Evolutionary conservation across 2,888 invertebrate species (phyloP).

Genomic region (Nephrotoma flavescens): DNA sequence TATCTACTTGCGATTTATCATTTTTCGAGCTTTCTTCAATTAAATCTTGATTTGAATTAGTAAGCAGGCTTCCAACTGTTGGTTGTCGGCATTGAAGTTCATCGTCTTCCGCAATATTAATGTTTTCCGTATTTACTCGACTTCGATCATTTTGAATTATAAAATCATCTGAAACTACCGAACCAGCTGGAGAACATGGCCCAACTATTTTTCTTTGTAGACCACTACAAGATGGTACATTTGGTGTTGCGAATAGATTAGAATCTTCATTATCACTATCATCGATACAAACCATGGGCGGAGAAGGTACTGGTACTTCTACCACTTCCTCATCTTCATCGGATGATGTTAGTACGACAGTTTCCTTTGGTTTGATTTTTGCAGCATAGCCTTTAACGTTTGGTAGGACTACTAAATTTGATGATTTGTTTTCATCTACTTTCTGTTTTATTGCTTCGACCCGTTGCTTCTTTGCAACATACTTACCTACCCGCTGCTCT

Average conservation of each 20-base stretch:
- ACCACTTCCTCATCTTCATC: constrained; percentile 24
- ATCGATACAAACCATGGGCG: constrained; percentile 20
- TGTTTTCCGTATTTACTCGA: constrained; percentile 14
- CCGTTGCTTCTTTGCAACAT: background rate
- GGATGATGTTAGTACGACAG: background rate
- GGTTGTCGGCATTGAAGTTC: constrained; percentile 14
- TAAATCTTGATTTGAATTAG: background rate
- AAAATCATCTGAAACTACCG: constrained; percentile 29
- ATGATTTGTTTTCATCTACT: background rate
- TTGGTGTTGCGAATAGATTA: constrained; percentile 11
- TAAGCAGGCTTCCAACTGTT: background rate
- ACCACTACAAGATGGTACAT: background rate
- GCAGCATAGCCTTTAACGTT: background rate
- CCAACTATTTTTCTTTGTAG: constrained; percentile 11
- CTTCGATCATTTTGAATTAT: constrained; percentile 26
- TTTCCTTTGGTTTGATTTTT: background rate
- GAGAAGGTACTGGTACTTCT: constrained; percentile 21
- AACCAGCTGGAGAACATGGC: constrained; percentile 22
- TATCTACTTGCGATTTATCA: background rate
- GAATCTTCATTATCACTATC: constrained; percentile 23
- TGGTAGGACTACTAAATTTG: background rate
- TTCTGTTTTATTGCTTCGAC: background rate
- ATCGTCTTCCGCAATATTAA: constrained; percentile 22
- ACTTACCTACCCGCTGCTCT: background rate
- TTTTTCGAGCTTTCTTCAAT: background rate